Evolutionary conservation across 2,888 invertebrate species (phyloP).

Genomic region (Eilema depressum): DNA sequence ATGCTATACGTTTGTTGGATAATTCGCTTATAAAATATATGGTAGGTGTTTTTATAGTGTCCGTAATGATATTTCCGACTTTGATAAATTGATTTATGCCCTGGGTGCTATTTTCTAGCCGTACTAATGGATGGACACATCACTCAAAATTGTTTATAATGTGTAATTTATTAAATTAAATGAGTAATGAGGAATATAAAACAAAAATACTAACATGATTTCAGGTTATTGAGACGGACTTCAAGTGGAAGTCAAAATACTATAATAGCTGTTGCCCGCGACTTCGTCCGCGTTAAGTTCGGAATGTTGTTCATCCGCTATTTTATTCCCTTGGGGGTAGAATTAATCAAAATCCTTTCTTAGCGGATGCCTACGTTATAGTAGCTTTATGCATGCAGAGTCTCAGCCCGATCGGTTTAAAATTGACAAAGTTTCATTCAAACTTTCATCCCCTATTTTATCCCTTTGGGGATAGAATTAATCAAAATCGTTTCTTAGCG

Average conservation of each 20-base stretch:
- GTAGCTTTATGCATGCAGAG: too few species aligned
- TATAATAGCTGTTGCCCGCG: too few species aligned
- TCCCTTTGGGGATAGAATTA: too few species aligned
- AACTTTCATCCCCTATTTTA: too few species aligned
- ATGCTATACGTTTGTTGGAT: slow-evolving; percentile 26
- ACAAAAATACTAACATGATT: neutral
- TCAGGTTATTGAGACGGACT: neutral
- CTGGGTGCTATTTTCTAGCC: neutral
- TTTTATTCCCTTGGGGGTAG: too few species aligned
- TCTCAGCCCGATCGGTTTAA: too few species aligned
- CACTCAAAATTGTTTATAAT: slow-evolving; percentile 11
- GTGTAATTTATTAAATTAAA: slow-evolving; percentile 8
- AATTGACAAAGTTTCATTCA: too few species aligned
- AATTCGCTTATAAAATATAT: slow-evolving; percentile 38
- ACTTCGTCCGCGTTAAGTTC: too few species aligned
- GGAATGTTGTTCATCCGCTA: too few species aligned
- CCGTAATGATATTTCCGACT: slow-evolving; percentile 14
- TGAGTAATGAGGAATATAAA: neutral
- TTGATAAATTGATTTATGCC: slow-evolving; percentile 10
- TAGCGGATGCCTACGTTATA: too few species aligned
- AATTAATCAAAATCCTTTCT: too few species aligned
- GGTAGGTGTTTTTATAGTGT: slow-evolving; percentile 21
- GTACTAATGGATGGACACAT: slow-evolving; percentile 4
- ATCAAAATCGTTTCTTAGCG: too few species aligned
- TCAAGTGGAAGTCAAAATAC: neutral